Conservation (phyloP, 2,888 invertebrate species). For the Allophyes oxyacanthae region DNA sequence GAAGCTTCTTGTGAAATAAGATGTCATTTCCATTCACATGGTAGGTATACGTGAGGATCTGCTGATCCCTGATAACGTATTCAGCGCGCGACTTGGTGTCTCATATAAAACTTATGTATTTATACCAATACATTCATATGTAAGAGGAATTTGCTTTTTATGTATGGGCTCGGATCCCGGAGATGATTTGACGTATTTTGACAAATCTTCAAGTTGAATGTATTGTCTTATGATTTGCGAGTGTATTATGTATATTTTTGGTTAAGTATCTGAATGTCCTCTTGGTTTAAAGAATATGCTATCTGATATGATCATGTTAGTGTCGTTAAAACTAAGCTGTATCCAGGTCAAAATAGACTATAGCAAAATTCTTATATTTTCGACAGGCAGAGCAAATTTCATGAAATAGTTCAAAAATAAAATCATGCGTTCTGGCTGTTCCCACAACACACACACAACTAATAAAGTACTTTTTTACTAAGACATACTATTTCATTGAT, state of each 20-base stretch:
- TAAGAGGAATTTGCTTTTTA: conserved; percentile 46
- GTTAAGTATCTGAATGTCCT: conserved; percentile 9
- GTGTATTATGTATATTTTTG: conserved; percentile 6
- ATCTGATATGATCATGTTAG: too few species aligned
- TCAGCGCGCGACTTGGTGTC: conserved; percentile 36
- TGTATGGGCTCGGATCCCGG: conserved; percentile 34
- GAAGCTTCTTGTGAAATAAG: conserved; percentile 42
- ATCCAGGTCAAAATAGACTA: too few species aligned
- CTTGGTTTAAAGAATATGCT: too few species aligned
- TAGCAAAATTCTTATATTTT: too few species aligned
- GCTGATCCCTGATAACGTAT: conserved; percentile 49
- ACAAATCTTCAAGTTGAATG: conserved; percentile 41
- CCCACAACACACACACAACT: too few species aligned
- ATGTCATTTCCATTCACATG: conserved; percentile 47
- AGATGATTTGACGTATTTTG: conserved; percentile 38
- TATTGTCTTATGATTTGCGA: conserved; percentile 33
- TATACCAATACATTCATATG: conserved; percentile 48
- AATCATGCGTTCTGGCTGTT: too few species aligned
- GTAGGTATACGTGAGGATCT: conserved; percentile 37
- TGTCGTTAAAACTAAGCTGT: too few species aligned
- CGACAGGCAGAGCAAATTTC: too few species aligned
- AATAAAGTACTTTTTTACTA: too few species aligned
- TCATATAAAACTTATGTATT: conserved; percentile 50
- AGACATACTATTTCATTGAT: too few species aligned
- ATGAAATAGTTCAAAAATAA: too few species aligned